Conservation (phyloP, 1,140 invertebrate species). For the Oryzaephilus surinamensis region DNA sequence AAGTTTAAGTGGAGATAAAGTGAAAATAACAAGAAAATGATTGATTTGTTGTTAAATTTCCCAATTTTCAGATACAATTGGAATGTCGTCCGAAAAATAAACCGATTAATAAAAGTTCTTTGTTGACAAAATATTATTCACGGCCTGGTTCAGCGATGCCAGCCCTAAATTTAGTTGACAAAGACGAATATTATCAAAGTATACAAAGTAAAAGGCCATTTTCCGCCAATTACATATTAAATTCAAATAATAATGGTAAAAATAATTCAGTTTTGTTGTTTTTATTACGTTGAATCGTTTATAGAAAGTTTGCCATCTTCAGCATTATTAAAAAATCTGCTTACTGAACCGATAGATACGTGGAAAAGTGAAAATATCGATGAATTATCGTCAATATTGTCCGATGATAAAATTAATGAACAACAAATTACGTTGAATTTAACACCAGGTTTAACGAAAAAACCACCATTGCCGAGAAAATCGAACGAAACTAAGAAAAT, state of each 20-base stretch:
- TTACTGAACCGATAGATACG: conserved; percentile 22
- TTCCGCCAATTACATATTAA: conserved; percentile 21
- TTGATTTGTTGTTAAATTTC: too few species aligned
- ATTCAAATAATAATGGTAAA: conserved; percentile 6
- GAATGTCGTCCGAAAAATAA: too few species aligned
- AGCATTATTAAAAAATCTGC: conserved; percentile 21
- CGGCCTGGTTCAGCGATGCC: conserved; percentile 24
- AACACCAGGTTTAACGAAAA: too few species aligned
- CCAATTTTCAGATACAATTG: too few species aligned
- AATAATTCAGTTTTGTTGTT: conserved; percentile 8
- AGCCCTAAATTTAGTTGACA: conserved; percentile 17
- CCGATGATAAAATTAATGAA: neutral
- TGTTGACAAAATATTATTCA: conserved; percentile 17
- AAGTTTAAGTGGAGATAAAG: too few species aligned
- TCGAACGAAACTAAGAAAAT: too few species aligned
- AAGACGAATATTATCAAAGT: conserved; percentile 6
- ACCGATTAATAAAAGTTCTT: too few species aligned
- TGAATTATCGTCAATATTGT: neutral
- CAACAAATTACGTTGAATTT: too few species aligned
- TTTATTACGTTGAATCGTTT: conserved; percentile 8
- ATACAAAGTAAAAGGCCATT: conserved; percentile 14
- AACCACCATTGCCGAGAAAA: too few species aligned
- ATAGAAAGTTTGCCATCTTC: conserved; percentile 22
- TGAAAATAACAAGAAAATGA: too few species aligned
- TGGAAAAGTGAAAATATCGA: conserved; percentile 10